Evolutionary conservation across 2,888 invertebrate species (phyloP).

Genomic region (Limnephilus marmoratus): DNA sequence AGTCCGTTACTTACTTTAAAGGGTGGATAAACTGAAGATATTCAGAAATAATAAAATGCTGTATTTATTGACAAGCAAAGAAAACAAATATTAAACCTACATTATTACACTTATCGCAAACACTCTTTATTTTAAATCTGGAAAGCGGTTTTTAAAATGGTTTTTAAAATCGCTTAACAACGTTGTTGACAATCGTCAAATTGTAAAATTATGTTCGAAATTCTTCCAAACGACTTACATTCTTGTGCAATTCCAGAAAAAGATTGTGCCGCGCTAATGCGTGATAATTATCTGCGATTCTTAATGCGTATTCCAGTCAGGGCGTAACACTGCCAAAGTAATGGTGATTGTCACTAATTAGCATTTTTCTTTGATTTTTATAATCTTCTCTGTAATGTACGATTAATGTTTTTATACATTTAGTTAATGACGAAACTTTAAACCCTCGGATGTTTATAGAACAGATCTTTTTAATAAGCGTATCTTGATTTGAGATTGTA

Average conservation of each 20-base stretch:
- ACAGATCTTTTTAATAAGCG: background rate
- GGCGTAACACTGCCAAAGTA: background rate
- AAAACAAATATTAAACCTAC: background rate
- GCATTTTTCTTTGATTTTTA: background rate
- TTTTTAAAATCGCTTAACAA: background rate
- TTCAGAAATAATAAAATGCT: background rate
- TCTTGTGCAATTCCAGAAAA: background rate
- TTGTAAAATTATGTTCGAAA: conserved; percentile 31
- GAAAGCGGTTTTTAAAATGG: conserved; percentile 15
- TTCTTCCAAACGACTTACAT: background rate
- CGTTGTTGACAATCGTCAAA: conserved; percentile 34
- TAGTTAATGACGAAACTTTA: background rate
- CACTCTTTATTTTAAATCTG: conserved; percentile 23
- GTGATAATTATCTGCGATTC: background rate
- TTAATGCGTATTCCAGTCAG: background rate
- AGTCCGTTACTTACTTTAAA: background rate
- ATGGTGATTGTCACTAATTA: background rate
- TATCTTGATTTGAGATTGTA: background rate
- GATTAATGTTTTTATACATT: background rate
- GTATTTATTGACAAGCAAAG: background rate
- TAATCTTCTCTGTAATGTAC: background rate
- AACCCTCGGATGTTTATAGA: background rate
- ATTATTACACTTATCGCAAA: conserved; percentile 33
- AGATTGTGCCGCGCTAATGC: background rate
- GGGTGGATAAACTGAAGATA: background rate